phyloP scores from a whole-genome alignment of 1,140 invertebrate species.

The Procambarus virginalis region DNA sequence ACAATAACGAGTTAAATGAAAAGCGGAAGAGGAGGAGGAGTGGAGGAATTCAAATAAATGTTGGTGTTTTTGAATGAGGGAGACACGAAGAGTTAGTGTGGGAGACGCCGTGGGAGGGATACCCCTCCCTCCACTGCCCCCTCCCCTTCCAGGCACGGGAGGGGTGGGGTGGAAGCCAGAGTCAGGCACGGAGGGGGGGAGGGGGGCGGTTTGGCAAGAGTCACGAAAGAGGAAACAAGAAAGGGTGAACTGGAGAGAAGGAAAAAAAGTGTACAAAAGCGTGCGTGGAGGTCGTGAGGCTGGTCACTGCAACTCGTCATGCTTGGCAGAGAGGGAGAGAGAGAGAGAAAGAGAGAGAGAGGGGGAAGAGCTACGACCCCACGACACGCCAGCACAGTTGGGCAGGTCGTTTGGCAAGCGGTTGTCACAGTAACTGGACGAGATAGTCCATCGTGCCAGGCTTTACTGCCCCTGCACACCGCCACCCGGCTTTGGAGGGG shows the following conservation, averaged over 20 bases:
- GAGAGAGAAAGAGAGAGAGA: background rate
- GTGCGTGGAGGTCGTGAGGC: background rate
- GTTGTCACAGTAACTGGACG: constrained; percentile 13
- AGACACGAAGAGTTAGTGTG: too few species aligned
- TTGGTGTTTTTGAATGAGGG: too few species aligned
- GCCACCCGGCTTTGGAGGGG: background rate
- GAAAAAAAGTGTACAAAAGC: background rate
- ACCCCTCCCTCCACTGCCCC: too few species aligned
- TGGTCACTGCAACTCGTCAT: background rate
- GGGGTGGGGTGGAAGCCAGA: too few species aligned
- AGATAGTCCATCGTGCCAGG: constrained; percentile 1
- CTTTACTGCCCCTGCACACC: background rate
- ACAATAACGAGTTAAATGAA: background rate
- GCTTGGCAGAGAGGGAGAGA: background rate
- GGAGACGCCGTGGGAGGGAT: too few species aligned
- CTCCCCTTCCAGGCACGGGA: too few species aligned
- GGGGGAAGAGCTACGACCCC: background rate
- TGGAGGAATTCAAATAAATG: background rate
- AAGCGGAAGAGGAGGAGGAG: background rate
- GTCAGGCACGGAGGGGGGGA: background rate
- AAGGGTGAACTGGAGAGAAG: background rate
- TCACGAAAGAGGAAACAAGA: background rate
- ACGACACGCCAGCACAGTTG: background rate
- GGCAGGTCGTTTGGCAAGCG: background rate
- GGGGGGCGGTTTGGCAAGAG: too few species aligned